Base-by-base conservation (phyloP, 1,140 invertebrate species). In the Ooceraea biroi region DNA sequence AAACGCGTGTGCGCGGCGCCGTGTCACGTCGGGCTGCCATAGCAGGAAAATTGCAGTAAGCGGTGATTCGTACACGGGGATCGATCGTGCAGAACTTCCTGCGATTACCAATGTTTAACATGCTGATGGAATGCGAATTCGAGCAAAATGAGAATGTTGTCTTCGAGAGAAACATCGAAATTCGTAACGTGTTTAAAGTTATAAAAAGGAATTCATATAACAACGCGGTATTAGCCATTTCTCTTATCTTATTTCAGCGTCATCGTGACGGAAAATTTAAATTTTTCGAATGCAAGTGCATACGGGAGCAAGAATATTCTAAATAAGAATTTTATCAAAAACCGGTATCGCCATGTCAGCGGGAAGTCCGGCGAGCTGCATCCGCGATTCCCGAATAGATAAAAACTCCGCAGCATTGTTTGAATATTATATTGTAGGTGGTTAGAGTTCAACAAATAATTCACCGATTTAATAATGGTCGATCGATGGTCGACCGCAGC, bases 1-100 rank as follows among this genome's bases (percentile, higher is more conserved):
- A 90, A 86, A 87, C 87, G 84, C 85, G 73, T 77, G 76, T 84
- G 85, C 57, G 69, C 36, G 36, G 48, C 50, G 68, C 52, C 46
- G n/a, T 52, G 85, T 78, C 85, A 58, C 80, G 52, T 77, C 52
- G 66, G n/a, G 5, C 25, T 36, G 52, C 55, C 68, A 4, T 46
- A 46, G 12, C 71, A n/a, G 60, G 55, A 61, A 78, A 30, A 58
- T 25, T 73, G 58, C 63, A 68, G 55, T 66, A 80, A 80, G 69
- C 76, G 76, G 50, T 80, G 76, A 80, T 80, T 80, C 65, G 65
- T 80, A 80, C 65, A 36, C 76, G 36, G 17, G 41, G 12, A 80
- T 80, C 65, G 68, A 71, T 80, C 52, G 65, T n/a, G 50, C 2
- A 11, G 50, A 80, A 80, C 65, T 80, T 80, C 65, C 76, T 80